Base-by-base conservation (phyloP, 2,113 vertebrate genomes). In the Triplophysa rosa region DNA sequence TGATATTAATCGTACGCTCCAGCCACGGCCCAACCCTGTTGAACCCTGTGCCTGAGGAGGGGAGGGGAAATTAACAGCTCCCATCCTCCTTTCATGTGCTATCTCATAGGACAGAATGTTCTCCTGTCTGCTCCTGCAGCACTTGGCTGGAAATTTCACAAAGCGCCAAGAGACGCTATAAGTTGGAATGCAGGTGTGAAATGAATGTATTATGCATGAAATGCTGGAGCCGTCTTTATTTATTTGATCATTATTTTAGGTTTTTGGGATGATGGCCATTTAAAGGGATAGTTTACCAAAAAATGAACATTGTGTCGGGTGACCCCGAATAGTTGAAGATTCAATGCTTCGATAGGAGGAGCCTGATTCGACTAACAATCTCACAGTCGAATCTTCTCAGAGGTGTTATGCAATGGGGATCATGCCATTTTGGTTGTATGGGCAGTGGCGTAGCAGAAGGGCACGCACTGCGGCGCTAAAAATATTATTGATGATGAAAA, bases 1-100 rank as follows among this genome's bases (percentile, higher is more conserved):
- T 71, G 66, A 87, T 82, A 81, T 74, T 78, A 75, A 80, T 75
- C 70, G 71, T 77, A 52, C 75, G 42, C 59, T 73, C 69, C 9
- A 42, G 63, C 29, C 70, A 1, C 14, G n/a, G 11, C 37, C n/a
- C 26, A 47, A 73, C 54, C 65, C 74, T 1, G 11, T 17, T 23
- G 19, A 69, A 78, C 63, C 13, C 14, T 59, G 45, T 62, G 61
- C 23, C 49, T 47, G 58, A 45, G 16, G 65, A 79, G 62, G 59
- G 13, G 21, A 21, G 37, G 73, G 21, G 40, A 56, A 80, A 61
- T 82, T 54, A 52, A 24, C 29, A 74, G 40, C 29, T 37, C 14
- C 45, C 24, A 42, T 11, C 45, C 24, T 1, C 10, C 16, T 69
- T 67, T 26, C 77, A 29, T 74, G 61, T 49, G 54, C 63, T 77